Evolutionary conservation across 2,888 invertebrate genomes (phyloP), one percentile per base, ranked within the genome.

Genomic region (Rhaphigaster nebulosa): DNA sequence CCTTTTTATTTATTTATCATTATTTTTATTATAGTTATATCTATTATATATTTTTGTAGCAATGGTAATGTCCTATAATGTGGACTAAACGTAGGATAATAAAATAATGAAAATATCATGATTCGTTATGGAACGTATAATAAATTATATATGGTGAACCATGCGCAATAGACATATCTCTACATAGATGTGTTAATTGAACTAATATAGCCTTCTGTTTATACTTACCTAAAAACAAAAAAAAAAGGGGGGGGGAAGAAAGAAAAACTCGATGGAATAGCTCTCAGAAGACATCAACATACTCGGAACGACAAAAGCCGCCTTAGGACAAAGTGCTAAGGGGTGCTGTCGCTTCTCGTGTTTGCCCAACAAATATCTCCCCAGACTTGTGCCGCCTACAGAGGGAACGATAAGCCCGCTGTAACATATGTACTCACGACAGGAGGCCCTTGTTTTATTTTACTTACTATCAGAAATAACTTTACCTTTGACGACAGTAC

Each of bases 311-410:
- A 76, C 70, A 29, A 76, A 65, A 76, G 70, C 70, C 38, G 70
- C 70, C 70, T 76, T 76, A 76, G 70, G 70, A 76, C 70, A 38
- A 76, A 76, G 70, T 76, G 70, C 70, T 76, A 76, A 38, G 23
- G 70, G 70, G 20, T 38, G 34, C 70, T 76, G 70, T 76, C 70
- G 70, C 70, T 76, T 76, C 70, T 76, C 34, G 34, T 76, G 38
- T 76, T 76, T 76, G 70, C 70, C 38, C 70, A 76, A 76, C 70
- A 76, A 76, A 76, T 76, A 76, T 76, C 70, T 84, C 84, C 45
- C 45, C 23, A 80, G n/a, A n/a, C 45, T 41, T 80, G 80, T 20
- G 80, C 80, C 80, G 0, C 10, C 45, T 45, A 45, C 45, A 1
- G 76, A 5, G 20, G 76, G 76, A 50, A 10, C 45, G 45, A 84